Conservation (phyloP, 92 coral and sea anemone species). For the Epizoanthus illoricatus region DNA sequence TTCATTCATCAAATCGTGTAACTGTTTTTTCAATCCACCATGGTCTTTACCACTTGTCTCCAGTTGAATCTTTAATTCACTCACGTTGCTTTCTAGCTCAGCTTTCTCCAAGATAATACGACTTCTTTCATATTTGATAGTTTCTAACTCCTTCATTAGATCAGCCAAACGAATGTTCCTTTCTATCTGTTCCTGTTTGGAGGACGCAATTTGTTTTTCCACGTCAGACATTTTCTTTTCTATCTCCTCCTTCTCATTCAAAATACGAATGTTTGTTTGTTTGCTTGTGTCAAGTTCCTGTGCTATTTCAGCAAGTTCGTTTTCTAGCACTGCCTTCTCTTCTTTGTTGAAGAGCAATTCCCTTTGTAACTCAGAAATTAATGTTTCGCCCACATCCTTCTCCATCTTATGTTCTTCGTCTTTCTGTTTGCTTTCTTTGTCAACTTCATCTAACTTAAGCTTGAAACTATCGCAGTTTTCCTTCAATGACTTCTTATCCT, state of each 20-base stretch:
- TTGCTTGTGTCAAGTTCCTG: conserved; percentile 23
- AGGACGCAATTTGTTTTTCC: conserved; percentile 18
- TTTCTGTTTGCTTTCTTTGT: conserved; percentile 38
- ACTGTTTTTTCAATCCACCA: conserved; percentile 1
- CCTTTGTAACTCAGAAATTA: conserved; percentile 50
- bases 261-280: conserved; percentile 32
- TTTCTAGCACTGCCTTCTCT: conserved; percentile 33
- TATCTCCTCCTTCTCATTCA: conserved; percentile 37
- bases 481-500: conserved; percentile 55
- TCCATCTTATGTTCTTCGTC: conserved; percentile 44
- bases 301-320: conserved; percentile 2
- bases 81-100: not conserved
- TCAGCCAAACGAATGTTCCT: conserved; percentile 8
- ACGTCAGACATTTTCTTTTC: conserved; percentile 9
- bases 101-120: not conserved
- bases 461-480: conserved; percentile 56
- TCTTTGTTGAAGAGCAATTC: conserved; percentile 50
- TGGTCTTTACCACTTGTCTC: conserved; percentile 8
- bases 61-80: not conserved
- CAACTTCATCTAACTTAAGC: conserved; percentile 38
- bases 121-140: not conserved
- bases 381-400: conserved; percentile 34
- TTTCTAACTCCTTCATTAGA: conserved; percentile 4
- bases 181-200: conserved; percentile 10
- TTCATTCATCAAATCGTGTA: conserved; percentile 15